phyloP scores from a whole-genome alignment of 2,797 vertebrate genomes.

The Sebastes trivittatus region DNA sequence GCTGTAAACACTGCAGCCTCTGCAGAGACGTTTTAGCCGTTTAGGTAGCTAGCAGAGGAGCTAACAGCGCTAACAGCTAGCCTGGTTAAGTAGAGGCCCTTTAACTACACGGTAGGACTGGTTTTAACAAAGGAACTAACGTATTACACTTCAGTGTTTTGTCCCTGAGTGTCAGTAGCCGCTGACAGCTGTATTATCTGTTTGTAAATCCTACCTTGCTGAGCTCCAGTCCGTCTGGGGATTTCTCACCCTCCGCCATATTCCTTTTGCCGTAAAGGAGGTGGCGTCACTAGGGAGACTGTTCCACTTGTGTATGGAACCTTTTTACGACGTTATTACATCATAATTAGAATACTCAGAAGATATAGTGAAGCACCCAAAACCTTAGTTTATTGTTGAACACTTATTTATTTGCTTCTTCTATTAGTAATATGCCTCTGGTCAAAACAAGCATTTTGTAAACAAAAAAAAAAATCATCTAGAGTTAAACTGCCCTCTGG shows the following conservation, averaged over 20 bases:
- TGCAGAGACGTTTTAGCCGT: conserved; percentile 10
- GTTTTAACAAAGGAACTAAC: not conserved
- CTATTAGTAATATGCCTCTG: not conserved
- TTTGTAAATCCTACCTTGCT: conserved; percentile 75
- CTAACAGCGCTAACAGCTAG: conserved; percentile 42
- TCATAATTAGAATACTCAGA: not conserved
- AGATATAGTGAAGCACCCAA: not conserved
- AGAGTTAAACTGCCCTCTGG: not conserved
- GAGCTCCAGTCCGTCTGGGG: conserved; percentile 73
- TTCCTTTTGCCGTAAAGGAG: conserved; percentile 80
- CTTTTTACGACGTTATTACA: conserved; percentile 19
- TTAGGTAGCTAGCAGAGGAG: conserved; percentile 41
- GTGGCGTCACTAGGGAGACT: conserved; percentile 58
- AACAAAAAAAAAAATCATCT: not conserved
- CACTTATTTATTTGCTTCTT: not conserved
- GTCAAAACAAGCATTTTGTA: not conserved
- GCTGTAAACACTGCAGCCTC: not conserved
- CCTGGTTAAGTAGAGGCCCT: not conserved
- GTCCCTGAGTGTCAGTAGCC: not conserved
- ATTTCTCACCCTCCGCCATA: conserved; percentile 83
- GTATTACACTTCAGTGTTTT: not conserved
- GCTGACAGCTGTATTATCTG: conserved; percentile 28
- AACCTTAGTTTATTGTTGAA: too few species aligned
- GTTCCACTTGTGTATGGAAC: conserved; percentile 10
- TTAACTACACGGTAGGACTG: not conserved